Evolutionary conservation across 2,113 vertebrate species (phyloP).

Genomic region (Phylloscopus trochilus): DNA sequence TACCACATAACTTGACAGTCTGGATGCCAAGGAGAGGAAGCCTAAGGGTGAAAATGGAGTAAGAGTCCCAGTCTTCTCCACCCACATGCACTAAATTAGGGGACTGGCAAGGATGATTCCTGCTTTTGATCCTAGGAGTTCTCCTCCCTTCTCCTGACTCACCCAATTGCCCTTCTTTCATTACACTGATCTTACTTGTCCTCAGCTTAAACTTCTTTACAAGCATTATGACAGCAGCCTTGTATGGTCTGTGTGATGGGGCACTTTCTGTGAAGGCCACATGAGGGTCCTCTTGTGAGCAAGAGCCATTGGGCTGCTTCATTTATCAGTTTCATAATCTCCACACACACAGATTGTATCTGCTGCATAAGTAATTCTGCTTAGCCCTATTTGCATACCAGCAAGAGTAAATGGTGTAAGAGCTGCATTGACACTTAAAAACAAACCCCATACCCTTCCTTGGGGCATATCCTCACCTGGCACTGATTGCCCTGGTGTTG

Average conservation of each 20-base stretch:
- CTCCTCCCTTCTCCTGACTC: not conserved
- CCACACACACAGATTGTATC: not conserved
- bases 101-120: not conserved
- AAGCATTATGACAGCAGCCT: not conserved
- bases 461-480: not conserved
- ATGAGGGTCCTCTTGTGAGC: not conserved
- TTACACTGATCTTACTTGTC: not conserved
- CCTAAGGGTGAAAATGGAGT: not conserved
- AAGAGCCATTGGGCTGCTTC: not conserved
- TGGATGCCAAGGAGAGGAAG: not conserved
- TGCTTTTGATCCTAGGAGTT: not conserved
- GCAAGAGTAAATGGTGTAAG: constrained; percentile 52
- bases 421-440: constrained; percentile 17
- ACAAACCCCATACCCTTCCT: not conserved
- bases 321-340: constrained; percentile 16
- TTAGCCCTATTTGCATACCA: constrained; percentile 39
- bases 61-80: not conserved
- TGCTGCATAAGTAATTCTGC: not conserved
- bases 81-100: not conserved
- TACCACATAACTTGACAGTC: not conserved
- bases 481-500: not conserved
- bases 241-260: not conserved
- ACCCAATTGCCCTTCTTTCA: not conserved
- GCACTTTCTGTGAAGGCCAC: not conserved
- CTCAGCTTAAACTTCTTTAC: not conserved